Base-by-base conservation (phyloP, 2,888 invertebrate genomes). In the Branchellion lobata region DNA sequence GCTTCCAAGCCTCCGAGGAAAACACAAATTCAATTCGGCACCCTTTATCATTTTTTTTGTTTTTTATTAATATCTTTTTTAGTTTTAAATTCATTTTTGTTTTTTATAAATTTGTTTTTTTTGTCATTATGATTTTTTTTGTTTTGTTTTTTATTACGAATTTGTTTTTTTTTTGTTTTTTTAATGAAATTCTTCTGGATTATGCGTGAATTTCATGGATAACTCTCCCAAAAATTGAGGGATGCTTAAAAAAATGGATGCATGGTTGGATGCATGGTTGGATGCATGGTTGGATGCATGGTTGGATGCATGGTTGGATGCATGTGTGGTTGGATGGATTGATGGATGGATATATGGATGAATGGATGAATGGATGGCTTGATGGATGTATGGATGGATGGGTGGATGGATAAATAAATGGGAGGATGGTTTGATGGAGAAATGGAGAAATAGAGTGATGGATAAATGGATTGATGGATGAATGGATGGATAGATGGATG, bases 241-340 rank as follows among this genome's bases (percentile, higher is more conserved):
- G 8, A 14, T 68, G 8, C n/a, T 68, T 29, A 14, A 14, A 29
- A 14, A n/a, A 14, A n/a, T 29, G 24, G 5, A 8, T 47, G 47
- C 18, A 47, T 47, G 47, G 8, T 11, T 47, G 47, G 27, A 72
- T 72, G 34, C 33, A 33, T 72, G 1, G 27, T 31, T 72, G 34
- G 27, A 72, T 72, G 34, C 33, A 72, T 72, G 34, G 27, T 31
- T 72, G 34, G 1, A 72, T 72, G 34, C n/a, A 72, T 34, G 8
- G 1, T 31, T 72, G 34, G 27, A 72, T 72, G 34, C 33, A 8
- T 72, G 34, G 1, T 34, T 34, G 24, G 33, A 73, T 34, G 51
- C 14, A 73, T 40, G 47, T 47, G 18, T 47, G 47, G 18, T 47
- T 47, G 47, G 47, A 47, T 47, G 47, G 47, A 47, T 47, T 8